These are phyloP conservation scores for Adrianichthys oophorus DNA, from an alignment of 2,797 vertebrate genomes.

Conservation along the genomic window DNA sequence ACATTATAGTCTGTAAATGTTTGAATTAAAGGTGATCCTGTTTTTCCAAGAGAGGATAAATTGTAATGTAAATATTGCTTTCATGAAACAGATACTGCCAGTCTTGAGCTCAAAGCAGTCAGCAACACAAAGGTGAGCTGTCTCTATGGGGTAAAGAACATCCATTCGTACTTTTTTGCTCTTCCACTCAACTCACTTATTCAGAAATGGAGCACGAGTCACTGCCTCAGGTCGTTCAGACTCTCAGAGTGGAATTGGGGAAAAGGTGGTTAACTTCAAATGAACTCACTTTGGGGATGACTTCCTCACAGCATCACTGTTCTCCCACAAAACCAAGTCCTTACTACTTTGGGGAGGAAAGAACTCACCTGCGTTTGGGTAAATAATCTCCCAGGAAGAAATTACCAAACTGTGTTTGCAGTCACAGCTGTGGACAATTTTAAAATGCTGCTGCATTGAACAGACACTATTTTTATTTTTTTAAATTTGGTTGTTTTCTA, in stretches of 20 bases:
- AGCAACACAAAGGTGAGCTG: constrained; percentile 20
- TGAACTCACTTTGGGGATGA: constrained; percentile 65
- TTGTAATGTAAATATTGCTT: constrained; percentile 7
- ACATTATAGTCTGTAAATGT: constrained; percentile 1
- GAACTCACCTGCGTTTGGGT: constrained; percentile 16
- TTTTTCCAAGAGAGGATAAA: neutral
- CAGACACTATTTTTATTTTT: no score
- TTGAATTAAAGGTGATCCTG: neutral
- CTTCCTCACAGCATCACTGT: constrained; percentile 43
- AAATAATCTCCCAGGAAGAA: constrained; percentile 36
- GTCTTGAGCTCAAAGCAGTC: constrained; percentile 3
- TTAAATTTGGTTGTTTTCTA: no score
- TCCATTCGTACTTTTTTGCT: constrained; percentile 9
- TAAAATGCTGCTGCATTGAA: no score
- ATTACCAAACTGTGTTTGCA: constrained; percentile 15
- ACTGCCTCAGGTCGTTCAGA: constrained; percentile 31
- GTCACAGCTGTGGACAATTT: no score
- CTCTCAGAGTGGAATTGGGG: constrained; percentile 21
- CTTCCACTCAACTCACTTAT: constrained; percentile 13
- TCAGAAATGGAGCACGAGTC: constrained; percentile 25
- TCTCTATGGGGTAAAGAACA: constrained; percentile 13
- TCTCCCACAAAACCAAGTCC: constrained; percentile 38
- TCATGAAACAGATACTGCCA: constrained; percentile 7
- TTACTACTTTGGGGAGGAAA: constrained; percentile 9
- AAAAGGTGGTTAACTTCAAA: constrained; percentile 55